Evolutionary conservation across 92 coral and sea anemone species (phyloP), one percentile per base, ranked within the genome.

Genomic region (Palythoa heliodiscus): DNA sequence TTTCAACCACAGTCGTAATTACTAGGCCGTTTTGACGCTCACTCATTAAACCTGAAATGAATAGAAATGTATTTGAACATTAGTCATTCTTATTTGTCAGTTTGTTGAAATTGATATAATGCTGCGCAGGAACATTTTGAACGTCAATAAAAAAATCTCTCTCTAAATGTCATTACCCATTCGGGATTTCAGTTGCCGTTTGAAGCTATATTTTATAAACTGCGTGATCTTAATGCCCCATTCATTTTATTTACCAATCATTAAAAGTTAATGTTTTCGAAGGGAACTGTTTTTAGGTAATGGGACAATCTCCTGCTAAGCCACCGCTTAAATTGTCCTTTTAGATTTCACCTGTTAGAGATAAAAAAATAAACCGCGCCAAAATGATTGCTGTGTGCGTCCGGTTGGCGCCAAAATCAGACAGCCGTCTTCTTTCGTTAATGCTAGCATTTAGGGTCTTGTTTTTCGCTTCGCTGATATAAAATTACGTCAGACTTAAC

Each of bases 251-350:
- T 23, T 80, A 80, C 64, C 11, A 66, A 66, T 80, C 39, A 66
- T 63, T 80, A 48, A 80, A 66, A 22, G 84, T 14, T 52, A 19
- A 67, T 68, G 35, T 64, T 64, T 80, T 80, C 11, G 73, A 80
- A 80, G 23, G 15, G 64, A 23, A 47, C 60, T 80, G 84, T 80
- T 80, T 80, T 64, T 40, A 63, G 84, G 40, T 64, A 80, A 80
- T 80, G 25, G 58, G 22, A 35, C 35, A 66, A 80, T 64, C 64
- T 66, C 22, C 37, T 43, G 57, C 57, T 48, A 39, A 20, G 84
- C 63, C 84, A 22, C 57, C 22, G 84, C 38, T 23, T 47, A 55
- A 66, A 40, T 64, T 47, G 23, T 20, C 9, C 66, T 29, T 47
- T 48, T 48, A 15, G 17, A 23, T 80, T 50, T 66, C 84, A 80